Percentiles rank a stretch among this genome's conserved stretches.
Evolutionary conservation across 2,797 vertebrate genomes (phyloP).

Genomic region (Spondyliosoma cantharus): DNA sequence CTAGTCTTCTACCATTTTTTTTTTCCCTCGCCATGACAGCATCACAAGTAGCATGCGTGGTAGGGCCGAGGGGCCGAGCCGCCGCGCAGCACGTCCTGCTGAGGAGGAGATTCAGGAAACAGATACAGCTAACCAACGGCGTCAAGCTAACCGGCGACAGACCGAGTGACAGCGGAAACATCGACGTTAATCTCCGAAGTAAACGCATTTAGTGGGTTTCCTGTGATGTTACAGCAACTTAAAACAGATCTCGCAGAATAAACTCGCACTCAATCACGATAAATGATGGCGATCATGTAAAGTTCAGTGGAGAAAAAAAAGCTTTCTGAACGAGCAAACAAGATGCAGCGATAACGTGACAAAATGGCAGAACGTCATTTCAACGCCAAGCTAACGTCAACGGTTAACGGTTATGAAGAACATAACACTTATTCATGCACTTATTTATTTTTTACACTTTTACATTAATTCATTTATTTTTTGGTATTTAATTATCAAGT

Average conservation of each 20-base stretch:
- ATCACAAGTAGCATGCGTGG: slow-evolving; percentile 53
- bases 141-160: slow-evolving; percentile 28
- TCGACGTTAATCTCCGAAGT: not conserved
- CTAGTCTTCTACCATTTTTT: slow-evolving; percentile 16
- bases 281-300: not conserved
- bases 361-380: no score
- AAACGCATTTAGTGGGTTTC: slow-evolving; percentile 2
- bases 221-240: not conserved
- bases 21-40: slow-evolving; percentile 38
- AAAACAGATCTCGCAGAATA: not conserved
- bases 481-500: no score
- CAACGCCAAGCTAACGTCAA: no score
- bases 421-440: no score
- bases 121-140: slow-evolving; percentile 50
- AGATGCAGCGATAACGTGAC: no score
- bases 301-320: fast-evolving
- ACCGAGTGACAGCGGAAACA: slow-evolving; percentile 24
- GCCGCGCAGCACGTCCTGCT: slow-evolving; percentile 57
- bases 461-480: no score
- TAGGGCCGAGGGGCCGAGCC: slow-evolving; percentile 51
- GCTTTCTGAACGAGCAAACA: not conserved
- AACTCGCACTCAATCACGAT: no score
- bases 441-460: no score
- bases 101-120: slow-evolving; percentile 72
- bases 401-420: not conserved